These are phyloP conservation scores for Leptopilina clavipes DNA, from an alignment of 1,140 invertebrate genomes.

Conservation along the genomic window DNA sequence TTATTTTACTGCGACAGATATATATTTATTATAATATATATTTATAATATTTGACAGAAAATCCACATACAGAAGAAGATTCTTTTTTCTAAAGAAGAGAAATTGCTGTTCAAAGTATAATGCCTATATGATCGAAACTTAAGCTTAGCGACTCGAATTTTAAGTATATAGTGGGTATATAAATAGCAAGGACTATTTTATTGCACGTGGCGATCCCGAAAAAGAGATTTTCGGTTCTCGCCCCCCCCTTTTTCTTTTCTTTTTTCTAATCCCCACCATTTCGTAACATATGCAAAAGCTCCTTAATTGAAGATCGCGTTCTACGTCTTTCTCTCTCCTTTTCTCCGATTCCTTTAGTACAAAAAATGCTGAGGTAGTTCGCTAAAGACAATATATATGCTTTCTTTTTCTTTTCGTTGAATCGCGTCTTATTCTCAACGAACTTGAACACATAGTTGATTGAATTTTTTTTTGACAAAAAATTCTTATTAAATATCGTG, in stretches of 20 bases:
- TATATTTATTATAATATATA: background rate
- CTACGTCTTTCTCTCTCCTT: constrained; percentile 34
- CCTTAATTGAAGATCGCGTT: constrained; percentile 5
- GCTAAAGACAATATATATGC: constrained; percentile 13
- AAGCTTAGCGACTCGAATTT: constrained; percentile 42
- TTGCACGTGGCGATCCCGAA: constrained; percentile 54
- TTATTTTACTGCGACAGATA: background rate
- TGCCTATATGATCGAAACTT: constrained; percentile 35
- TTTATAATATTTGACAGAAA: background rate
- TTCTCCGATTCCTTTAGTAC: background rate
- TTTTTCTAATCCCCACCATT: constrained; percentile 43
- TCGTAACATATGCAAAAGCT: constrained; percentile 17
- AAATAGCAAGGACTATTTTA: constrained; percentile 48
- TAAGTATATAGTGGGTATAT: constrained; percentile 45
- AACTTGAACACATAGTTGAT: background rate
- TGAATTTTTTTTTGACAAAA: background rate
- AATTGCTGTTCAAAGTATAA: background rate
- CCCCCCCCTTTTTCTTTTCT: constrained; percentile 36
- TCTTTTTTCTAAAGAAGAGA: background rate
- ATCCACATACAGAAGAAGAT: background rate
- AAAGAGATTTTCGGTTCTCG: constrained; percentile 45
- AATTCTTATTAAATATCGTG: background rate
- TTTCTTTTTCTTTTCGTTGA: constrained; percentile 28
- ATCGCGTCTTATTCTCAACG: background rate
- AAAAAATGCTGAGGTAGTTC: constrained; percentile 53